Conservation (phyloP, 2,797 vertebrate genomes). For the Crossoptilon crossoptilon region DNA sequence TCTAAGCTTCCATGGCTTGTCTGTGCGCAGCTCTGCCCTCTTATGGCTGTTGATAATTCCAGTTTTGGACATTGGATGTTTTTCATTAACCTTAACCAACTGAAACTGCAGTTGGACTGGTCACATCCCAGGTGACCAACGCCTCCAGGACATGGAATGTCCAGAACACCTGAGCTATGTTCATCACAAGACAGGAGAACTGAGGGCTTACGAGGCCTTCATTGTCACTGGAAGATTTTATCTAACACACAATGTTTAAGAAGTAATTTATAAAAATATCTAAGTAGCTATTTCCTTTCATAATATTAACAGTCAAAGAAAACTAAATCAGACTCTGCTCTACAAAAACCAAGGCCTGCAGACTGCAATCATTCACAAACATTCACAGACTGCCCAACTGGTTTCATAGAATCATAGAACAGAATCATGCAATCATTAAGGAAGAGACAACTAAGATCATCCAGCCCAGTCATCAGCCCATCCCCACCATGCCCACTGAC, state of each 20-base stretch:
- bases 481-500: too few relatives aligned
- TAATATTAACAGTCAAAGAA: background rate
- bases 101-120: background rate
- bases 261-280: background rate
- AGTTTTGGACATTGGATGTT: background rate
- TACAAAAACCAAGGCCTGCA: background rate
- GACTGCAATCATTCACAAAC: background rate
- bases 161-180: fast-evolving
- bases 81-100: background rate
- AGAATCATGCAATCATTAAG: too few relatives aligned
- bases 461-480: too few relatives aligned
- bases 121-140: background rate
- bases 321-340: background rate
- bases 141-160: background rate
- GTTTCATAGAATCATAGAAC: background rate
- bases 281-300: background rate
- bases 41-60: background rate
- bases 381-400: background rate
- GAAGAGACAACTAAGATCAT: too few relatives aligned
- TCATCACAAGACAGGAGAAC: background rate
- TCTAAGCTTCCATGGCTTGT: background rate
- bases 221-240: background rate
- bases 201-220: background rate
- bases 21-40: background rate
- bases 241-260: background rate